Evolutionary conservation across 30 jellyfish, hydroid and myxozoan genomes (phyloP).

Genomic region (Pseudorhiza aurosa): DNA sequence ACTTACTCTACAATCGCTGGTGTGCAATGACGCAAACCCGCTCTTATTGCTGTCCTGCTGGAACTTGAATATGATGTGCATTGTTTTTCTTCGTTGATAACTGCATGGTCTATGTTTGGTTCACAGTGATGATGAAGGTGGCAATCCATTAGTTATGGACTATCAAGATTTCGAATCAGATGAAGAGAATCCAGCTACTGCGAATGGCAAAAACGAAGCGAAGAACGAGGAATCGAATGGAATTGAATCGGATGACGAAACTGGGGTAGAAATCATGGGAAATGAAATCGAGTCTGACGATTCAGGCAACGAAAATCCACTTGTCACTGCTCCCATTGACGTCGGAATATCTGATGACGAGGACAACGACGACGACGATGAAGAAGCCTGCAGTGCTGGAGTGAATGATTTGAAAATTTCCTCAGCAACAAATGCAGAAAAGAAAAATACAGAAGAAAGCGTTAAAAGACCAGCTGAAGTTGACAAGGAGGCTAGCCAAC

Average conservation of each 20-base stretch:
- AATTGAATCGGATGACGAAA: constrained; percentile 22
- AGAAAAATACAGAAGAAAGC: background rate
- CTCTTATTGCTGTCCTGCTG: background rate
- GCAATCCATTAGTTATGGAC: constrained; percentile 75
- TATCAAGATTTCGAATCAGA: constrained; percentile 77
- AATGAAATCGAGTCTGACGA: constrained; percentile 41
- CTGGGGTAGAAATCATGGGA: background rate
- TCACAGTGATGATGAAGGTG: constrained; percentile 73
- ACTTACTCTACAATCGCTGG: too few species aligned
- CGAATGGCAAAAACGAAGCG: background rate
- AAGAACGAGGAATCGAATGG: background rate
- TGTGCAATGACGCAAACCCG: too few species aligned
- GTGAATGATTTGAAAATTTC: background rate
- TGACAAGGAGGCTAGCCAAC: background rate
- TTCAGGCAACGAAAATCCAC: constrained; percentile 58
- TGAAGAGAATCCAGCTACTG: constrained; percentile 59
- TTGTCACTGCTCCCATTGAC: constrained; percentile 63
- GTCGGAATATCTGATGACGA: constrained; percentile 56
- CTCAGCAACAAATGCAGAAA: background rate
- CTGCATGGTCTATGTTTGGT: too few species aligned
- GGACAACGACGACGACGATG: too few species aligned
- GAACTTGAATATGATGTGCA: too few species aligned
- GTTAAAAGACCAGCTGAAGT: background rate
- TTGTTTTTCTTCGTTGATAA: background rate
- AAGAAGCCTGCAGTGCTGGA: background rate